Evolutionary conservation across 2,113 vertebrate species (phyloP).

Genomic region (Ophiodon elongatus): DNA sequence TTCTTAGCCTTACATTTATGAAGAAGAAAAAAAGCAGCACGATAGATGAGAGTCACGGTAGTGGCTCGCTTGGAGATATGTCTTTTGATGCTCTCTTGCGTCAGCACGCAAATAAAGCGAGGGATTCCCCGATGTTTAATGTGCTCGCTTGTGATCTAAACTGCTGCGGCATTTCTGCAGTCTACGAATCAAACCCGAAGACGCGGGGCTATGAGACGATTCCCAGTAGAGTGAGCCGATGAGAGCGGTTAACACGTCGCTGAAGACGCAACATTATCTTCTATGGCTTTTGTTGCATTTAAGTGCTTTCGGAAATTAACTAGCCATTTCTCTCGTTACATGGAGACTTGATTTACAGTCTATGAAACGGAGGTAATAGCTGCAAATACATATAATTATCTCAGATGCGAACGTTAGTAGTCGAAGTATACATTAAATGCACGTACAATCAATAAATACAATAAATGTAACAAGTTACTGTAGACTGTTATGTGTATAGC

Average conservation of each 20-base stretch:
- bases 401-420: not conserved
- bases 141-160: constrained; percentile 12
- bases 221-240: constrained; percentile 4
- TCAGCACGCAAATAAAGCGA: constrained; percentile 54
- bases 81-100: constrained; percentile 33
- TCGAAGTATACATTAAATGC: too few species aligned
- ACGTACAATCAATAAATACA: too few species aligned
- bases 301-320: not conserved
- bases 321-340: too few species aligned
- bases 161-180: constrained; percentile 21
- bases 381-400: not conserved
- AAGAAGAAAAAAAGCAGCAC: not conserved
- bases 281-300: constrained; percentile 38
- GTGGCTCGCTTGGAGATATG: constrained; percentile 10
- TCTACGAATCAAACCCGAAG: not conserved
- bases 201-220: constrained; percentile 23
- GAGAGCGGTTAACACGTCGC: constrained; percentile 18
- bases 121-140: constrained; percentile 55
- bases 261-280: not conserved
- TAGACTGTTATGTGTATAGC: not conserved
- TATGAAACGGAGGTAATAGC: not conserved
- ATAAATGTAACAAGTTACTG: not conserved
- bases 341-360: not conserved
- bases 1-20: not conserved
- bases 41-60: not conserved